Evolutionary conservation across 1,140 invertebrate species (phyloP).

Genomic region (Drosophila rufa): DNA sequence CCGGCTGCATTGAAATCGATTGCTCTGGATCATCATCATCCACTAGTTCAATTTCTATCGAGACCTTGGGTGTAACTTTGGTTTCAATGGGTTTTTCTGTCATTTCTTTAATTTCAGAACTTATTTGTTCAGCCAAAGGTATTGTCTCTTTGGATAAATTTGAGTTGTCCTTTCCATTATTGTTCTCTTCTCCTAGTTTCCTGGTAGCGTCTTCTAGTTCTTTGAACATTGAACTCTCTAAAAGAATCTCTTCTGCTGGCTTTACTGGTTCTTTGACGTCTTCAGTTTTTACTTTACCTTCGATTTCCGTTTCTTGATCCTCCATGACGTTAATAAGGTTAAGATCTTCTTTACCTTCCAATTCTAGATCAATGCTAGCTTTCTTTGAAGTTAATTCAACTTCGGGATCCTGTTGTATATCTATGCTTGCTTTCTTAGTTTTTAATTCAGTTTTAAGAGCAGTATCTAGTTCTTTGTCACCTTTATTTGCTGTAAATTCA

Average conservation of each 20-base stretch:
- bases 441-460: background rate
- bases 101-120: background rate
- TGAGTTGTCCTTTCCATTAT: background rate
- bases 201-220: background rate
- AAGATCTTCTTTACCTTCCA: background rate
- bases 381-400: background rate
- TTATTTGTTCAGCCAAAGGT: background rate
- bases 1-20: background rate
- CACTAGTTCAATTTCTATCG: constrained; percentile 29
- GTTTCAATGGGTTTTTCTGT: background rate
- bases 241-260: background rate
- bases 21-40: constrained; percentile 20
- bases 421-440: background rate
- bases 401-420: background rate
- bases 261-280: background rate
- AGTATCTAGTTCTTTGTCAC: background rate
- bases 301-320: background rate
- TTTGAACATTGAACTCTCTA: too few relatives aligned
- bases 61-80: constrained; percentile 6
- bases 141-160: background rate
- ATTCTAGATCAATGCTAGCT: constrained; percentile 2
- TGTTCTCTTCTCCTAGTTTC: background rate
- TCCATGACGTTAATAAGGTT: background rate
- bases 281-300: background rate
- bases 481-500: constrained; percentile 3